Conservation (phyloP, 92 coral and sea anemone genomes). For the Metridium senile region DNA sequence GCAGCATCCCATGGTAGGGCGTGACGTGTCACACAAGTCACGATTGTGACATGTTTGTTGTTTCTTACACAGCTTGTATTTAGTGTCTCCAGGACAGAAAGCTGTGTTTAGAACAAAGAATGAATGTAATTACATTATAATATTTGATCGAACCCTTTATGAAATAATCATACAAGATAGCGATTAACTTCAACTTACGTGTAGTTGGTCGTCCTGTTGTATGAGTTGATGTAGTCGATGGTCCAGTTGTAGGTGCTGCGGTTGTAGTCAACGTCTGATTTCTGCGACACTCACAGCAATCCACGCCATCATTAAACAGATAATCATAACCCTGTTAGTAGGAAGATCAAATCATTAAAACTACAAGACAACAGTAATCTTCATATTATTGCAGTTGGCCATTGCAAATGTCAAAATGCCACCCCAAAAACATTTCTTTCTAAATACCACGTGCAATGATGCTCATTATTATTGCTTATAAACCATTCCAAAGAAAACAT, state of each 20-base stretch:
- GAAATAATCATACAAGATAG: too few species aligned
- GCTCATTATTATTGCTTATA: too few species aligned
- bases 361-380: too few species aligned
- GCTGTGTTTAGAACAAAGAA: conserved; percentile 5
- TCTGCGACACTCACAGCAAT: conserved; percentile 60
- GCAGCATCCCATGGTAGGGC: conserved; percentile 51
- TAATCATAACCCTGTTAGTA: conserved; percentile 54
- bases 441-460: too few species aligned
- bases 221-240: conserved; percentile 21
- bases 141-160: too few species aligned
- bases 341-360: too few species aligned
- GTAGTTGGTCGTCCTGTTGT: conserved; percentile 42
- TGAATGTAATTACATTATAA: too few species aligned
- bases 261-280: conserved; percentile 26
- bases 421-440: too few species aligned
- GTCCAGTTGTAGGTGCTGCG: conserved; percentile 20
- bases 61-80: conserved; percentile 48
- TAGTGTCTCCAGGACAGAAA: conserved; percentile 55
- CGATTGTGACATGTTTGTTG: conserved; percentile 54
- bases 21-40: conserved; percentile 53
- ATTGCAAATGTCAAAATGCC: too few species aligned
- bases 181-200: too few species aligned
- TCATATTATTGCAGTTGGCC: too few species aligned
- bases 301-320: conserved; percentile 36
- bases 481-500: too few species aligned